A percentile compares a stretch with the other conserved stretches of the same genome.
These are phyloP conservation scores for Drosophila glabriapex DNA, from an alignment of 2,888 invertebrate species.

Conservation along the genomic window DNA sequence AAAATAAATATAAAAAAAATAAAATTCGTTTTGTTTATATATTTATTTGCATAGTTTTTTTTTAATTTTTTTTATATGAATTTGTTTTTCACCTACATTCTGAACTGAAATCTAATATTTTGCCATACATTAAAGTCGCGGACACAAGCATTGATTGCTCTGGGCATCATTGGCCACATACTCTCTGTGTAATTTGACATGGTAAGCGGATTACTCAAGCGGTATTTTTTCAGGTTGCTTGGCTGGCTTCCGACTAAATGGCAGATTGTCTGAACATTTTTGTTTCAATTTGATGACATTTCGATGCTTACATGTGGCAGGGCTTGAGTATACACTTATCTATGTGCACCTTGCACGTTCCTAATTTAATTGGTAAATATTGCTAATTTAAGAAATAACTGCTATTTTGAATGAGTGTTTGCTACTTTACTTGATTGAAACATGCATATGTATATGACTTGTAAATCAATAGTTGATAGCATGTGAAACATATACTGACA, in stretches of 20 bases:
- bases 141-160: background rate
- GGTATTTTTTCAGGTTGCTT: background rate
- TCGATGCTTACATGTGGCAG: background rate
- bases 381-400: background rate
- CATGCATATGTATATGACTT: background rate
- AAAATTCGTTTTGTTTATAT: background rate
- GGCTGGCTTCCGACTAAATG: background rate
- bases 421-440: background rate
- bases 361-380: background rate
- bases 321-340: background rate
- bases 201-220: slow-evolving; percentile 4
- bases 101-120: background rate
- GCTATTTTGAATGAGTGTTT: background rate
- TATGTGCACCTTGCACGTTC: background rate
- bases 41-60: background rate
- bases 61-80: no score
- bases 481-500: background rate
- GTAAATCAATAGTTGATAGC: background rate
- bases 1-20: background rate
- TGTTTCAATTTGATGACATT: background rate
- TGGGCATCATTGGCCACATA: background rate
- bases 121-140: background rate
- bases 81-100: background rate
- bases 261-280: background rate
- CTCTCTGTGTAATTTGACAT: background rate